Conservation (phyloP, 2,113 vertebrate species). For the Mungos mungo region DNA sequence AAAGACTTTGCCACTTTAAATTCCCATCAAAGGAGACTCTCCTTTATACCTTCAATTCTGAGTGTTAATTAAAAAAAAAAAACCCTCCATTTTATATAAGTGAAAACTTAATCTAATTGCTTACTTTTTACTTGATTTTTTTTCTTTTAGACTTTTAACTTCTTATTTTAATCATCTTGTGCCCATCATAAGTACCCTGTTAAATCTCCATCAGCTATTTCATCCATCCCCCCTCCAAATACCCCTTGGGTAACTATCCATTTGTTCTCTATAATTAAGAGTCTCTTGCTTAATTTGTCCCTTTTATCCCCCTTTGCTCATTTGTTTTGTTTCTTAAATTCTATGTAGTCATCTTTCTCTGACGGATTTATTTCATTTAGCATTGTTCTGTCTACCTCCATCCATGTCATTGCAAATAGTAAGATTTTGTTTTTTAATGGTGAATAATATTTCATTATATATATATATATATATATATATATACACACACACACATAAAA, state of each 20-base stretch:
- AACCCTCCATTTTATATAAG: background rate
- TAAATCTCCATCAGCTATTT: background rate
- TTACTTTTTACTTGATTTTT: background rate
- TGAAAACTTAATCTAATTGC: background rate
- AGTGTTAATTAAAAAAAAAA: background rate
- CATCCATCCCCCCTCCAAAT: background rate
- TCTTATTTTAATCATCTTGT: background rate
- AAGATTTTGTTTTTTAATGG: no score
- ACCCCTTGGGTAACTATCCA: background rate
- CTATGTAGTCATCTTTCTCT: no score
- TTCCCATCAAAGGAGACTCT: background rate
- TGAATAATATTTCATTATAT: no score
- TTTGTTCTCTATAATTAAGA: background rate
- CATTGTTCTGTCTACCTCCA: background rate
- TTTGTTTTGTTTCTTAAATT: no score
- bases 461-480: no score
- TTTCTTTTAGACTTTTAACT: background rate
- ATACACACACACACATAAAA: no score
- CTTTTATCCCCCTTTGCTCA: no score
- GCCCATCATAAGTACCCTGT: background rate
- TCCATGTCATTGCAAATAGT: background rate
- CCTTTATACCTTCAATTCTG: conserved; percentile 8
- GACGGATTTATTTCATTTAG: background rate
- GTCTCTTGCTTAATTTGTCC: background rate
- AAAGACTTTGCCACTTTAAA: background rate